A percentile compares a stretch with the other conserved stretches of the same genome.
phyloP scores from a whole-genome alignment of 37 sponge, comb jelly and placozoan species.

The Oscarella lobularis region DNA sequence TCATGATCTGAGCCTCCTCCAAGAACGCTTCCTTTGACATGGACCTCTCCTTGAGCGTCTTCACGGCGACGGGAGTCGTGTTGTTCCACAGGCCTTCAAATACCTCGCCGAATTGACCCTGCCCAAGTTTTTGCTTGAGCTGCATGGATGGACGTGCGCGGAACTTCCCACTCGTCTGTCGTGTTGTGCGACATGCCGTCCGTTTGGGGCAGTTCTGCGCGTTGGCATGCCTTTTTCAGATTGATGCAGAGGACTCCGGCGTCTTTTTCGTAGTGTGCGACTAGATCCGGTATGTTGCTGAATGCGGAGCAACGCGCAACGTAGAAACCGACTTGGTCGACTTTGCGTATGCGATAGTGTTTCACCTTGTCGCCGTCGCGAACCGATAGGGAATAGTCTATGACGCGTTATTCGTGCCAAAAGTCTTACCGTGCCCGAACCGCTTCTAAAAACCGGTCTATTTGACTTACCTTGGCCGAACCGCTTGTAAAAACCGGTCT shows the following conservation, averaged over 20 bases:
- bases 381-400: constrained; percentile 82
- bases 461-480: too few species aligned
- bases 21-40: constrained; percentile 23
- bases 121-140: constrained; percentile 50
- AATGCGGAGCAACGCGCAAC: constrained; percentile 73
- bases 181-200: constrained; percentile 47
- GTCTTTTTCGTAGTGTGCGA: constrained; percentile 54
- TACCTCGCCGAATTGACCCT: constrained; percentile 90
- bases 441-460: too few species aligned
- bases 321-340: constrained; percentile 79
- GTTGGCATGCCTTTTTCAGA: constrained; percentile 49
- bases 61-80: constrained; percentile 27
- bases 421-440: too few species aligned
- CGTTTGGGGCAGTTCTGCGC: constrained; percentile 73
- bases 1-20: constrained; percentile 32
- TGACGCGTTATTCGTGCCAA: too few species aligned
- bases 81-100: constrained; percentile 71
- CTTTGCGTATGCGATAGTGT: constrained; percentile 81
- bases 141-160: constrained; percentile 51
- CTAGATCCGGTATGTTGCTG: constrained; percentile 49
- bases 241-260: constrained; percentile 69
- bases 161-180: constrained; percentile 88
- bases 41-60: constrained; percentile 29
- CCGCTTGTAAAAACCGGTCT: too few species aligned
- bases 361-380: constrained; percentile 79